Percentiles rank a stretch among this genome's conserved stretches.
Evolutionary conservation across 1,140 invertebrate species (phyloP).

Genomic region (Drosophila teissieri): DNA sequence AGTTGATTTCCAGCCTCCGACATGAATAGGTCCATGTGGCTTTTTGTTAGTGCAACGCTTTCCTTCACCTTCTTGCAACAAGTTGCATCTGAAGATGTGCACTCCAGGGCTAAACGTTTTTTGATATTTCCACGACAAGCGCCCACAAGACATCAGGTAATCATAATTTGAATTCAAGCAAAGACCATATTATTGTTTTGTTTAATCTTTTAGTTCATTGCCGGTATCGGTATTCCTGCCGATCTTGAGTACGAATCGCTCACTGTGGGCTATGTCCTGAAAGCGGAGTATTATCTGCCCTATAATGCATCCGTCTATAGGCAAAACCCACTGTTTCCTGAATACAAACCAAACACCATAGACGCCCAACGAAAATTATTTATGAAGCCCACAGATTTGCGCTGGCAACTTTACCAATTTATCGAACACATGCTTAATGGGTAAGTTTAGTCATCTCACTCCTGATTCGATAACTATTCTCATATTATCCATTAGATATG

Average conservation of each 20-base stretch:
- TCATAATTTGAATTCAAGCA: background rate
- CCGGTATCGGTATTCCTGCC: conserved; percentile 18
- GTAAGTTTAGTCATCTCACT: background rate
- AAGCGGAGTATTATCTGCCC: conserved; percentile 12
- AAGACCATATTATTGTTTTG: background rate
- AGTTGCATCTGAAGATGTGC: background rate
- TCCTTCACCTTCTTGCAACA: background rate
- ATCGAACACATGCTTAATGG: conserved; percentile 7
- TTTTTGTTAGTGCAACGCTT: background rate
- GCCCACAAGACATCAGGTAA: conserved; percentile 32
- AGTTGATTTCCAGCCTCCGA: background rate
- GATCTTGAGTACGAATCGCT: conserved; percentile 21
- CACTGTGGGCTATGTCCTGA: conserved; percentile 21
- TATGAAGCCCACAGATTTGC: conserved; percentile 1
- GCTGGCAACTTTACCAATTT: conserved; percentile 12
- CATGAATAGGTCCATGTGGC: background rate
- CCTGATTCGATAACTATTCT: rapidly evolving
- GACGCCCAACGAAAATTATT: background rate
- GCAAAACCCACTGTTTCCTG: conserved; percentile 16
- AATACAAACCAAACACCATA: conserved; percentile 2
- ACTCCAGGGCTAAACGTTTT: conserved; percentile 14
- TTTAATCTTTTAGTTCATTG: conserved; percentile 10
- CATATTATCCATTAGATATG: background rate
- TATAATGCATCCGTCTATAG: conserved; percentile 15
- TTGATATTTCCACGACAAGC: conserved; percentile 34